Base-by-base conservation (phyloP, 2,797 vertebrate genomes). In the Corythornis leucogaster region DNA sequence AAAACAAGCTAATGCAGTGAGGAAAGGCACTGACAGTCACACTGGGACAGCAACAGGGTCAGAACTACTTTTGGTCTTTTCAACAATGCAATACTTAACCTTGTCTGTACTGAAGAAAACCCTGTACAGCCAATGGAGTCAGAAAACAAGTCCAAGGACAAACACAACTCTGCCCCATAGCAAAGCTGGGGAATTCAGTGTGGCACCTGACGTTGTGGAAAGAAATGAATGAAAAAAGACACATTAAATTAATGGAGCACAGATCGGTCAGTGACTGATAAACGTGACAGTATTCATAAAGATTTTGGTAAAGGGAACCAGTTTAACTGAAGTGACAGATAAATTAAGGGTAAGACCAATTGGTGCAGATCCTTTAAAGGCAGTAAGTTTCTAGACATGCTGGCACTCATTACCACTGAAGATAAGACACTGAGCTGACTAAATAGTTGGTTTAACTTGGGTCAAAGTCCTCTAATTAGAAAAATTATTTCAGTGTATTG, bases 91-190 rank as follows among this genome's bases (percentile, higher is more conserved):
- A 0, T 38, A 31, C 17, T 57, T 28, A 25, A 63, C 31, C 18
- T 54, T 11, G 28, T 66, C n/a, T 15, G 21, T 46, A 51, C 43
- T 10, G 40, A 84, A 50, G 11, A 30, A 28, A 58, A n/a, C 0
- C 3, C 22, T 1, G 0, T 5, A 33, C 4, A 46, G 64, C 4
- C n/a, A 38, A 8, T 0, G 2, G 62, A 48, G 35, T 12, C 54
- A n/a, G 64, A 79, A 40, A 51, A 16, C 16, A 77, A 70, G n/a
- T 24, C 48, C 12, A 67, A 87, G 48, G 21, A 38, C 21, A 77
- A 85, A 48, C 9, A 20, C 8, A 21, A 25, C 30, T 4, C 66
- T 26, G 10, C 21, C 46, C 46, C 55, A 14, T 8, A 21, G 45
- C 10, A 51, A 51, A 73, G 67, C 15, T 46, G 43, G 4, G 63